Evolutionary conservation across 2,888 invertebrate genomes (phyloP).

Genomic region (Lycaena phlaeas): DNA sequence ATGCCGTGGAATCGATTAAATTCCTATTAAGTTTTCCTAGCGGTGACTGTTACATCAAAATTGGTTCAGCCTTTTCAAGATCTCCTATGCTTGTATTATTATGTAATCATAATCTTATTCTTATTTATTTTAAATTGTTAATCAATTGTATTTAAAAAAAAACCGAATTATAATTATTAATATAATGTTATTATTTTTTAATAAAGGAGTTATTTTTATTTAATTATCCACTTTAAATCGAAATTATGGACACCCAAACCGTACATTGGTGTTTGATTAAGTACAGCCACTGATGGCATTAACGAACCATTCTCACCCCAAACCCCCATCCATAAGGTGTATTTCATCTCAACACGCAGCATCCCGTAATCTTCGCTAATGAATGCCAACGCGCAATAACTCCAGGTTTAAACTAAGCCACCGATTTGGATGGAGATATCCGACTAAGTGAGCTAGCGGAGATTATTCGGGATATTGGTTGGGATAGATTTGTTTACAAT

Average conservation of each 20-base stretch:
- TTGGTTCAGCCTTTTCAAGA: too few species aligned
- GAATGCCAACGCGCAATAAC: constrained; percentile 26
- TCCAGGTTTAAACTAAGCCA: constrained; percentile 26
- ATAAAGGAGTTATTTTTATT: too few species aligned
- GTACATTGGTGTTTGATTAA: constrained; percentile 27
- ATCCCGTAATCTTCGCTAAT: constrained; percentile 24
- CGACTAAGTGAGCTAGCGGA: not conserved
- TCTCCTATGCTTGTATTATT: too few species aligned
- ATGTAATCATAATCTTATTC: too few species aligned
- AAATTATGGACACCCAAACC: constrained; percentile 17
- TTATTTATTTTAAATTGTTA: too few species aligned
- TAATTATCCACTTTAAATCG: not conserved
- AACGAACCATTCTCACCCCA: constrained; percentile 14
- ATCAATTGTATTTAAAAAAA: too few species aligned
- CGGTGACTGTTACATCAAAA: too few species aligned
- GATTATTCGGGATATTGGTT: not conserved
- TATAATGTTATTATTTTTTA: too few species aligned
- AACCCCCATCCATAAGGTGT: constrained; percentile 9
- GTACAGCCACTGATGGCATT: constrained; percentile 17
- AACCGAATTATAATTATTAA: too few species aligned
- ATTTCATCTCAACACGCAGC: not conserved
- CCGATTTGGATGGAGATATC: constrained; percentile 27
- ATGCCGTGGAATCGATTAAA: too few species aligned
- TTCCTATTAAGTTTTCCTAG: too few species aligned
- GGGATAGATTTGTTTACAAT: not conserved